Percentiles rank a stretch among this genome's conserved stretches.
Conservation (phyloP, 2,888 invertebrate species). For the Arenicola marina region DNA sequence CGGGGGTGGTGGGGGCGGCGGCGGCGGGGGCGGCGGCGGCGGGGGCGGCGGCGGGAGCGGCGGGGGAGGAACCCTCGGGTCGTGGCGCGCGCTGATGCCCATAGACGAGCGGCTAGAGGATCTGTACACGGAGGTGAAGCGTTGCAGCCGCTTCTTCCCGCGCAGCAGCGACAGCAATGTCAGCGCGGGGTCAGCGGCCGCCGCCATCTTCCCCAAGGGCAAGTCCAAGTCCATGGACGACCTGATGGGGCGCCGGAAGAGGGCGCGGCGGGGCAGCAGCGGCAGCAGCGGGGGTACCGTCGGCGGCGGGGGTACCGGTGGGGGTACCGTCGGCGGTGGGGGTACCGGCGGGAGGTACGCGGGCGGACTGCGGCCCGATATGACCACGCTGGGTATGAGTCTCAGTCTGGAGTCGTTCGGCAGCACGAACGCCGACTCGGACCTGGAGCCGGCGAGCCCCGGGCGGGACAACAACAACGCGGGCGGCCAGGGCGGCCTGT, state of each 20-base stretch:
- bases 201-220: not conserved
- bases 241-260: not conserved
- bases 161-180: not conserved
- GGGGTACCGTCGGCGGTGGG: too few relatives aligned
- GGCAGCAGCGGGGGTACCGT: not conserved
- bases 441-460: not conserved
- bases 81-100: constrained; percentile 1
- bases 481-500: too few relatives aligned
- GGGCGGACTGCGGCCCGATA: not conserved
- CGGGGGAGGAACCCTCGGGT: not conserved
- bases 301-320: not conserved
- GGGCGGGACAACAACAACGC: too few relatives aligned
- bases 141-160: not conserved
- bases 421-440: not conserved
- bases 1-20: not conserved
- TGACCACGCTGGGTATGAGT: not conserved
- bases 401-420: constrained; percentile 4
- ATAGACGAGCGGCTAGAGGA: constrained; percentile 19
- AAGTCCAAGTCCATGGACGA: constrained; percentile 4
- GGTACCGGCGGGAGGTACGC: too few relatives aligned
- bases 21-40: not conserved
- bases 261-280: not conserved
- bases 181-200: not conserved
- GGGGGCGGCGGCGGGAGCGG: not conserved
- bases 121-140: constrained; percentile 16